Evolutionary conservation across 2,797 vertebrate species (phyloP).

Genomic region (Streptopelia turtur): DNA sequence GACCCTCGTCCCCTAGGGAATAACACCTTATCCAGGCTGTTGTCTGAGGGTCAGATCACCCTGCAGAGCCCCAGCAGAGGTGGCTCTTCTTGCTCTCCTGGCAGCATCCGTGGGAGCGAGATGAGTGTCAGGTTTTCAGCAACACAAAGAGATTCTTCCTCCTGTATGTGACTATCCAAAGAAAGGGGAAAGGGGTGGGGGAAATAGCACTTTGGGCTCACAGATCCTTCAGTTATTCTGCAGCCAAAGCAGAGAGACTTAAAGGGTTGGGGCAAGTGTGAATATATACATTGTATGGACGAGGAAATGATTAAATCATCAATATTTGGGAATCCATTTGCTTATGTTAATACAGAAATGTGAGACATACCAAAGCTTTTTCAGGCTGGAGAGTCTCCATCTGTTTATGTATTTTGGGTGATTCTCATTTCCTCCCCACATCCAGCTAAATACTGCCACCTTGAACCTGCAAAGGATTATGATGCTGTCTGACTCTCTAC

Average conservation of each 20-base stretch:
- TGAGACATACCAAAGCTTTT: not conserved
- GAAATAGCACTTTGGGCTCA: not conserved
- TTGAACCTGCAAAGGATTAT: not conserved
- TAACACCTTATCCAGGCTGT: not conserved
- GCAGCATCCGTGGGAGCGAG: not conserved
- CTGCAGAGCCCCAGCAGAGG: not conserved
- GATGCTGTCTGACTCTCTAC: not conserved
- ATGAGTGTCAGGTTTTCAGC: constrained; percentile 36
- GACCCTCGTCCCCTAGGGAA: not conserved
- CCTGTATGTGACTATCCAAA: not conserved
- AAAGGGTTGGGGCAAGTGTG: not conserved
- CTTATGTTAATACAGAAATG: constrained; percentile 25
- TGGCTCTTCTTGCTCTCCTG: constrained; percentile 21
- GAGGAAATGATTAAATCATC: not conserved
- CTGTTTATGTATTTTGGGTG: not conserved
- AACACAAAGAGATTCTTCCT: constrained; percentile 16
- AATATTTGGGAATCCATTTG: not conserved
- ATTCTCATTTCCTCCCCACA: not conserved
- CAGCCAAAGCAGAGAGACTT: not conserved
- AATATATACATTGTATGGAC: not conserved
- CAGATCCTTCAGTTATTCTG: not conserved
- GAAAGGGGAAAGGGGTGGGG: not conserved
- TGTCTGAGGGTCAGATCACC: not conserved
- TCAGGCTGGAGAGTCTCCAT: not conserved
- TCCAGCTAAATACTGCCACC: not conserved